phyloP scores from a whole-genome alignment of 2,888 invertebrate species.

The Plemyria rubiginata region DNA sequence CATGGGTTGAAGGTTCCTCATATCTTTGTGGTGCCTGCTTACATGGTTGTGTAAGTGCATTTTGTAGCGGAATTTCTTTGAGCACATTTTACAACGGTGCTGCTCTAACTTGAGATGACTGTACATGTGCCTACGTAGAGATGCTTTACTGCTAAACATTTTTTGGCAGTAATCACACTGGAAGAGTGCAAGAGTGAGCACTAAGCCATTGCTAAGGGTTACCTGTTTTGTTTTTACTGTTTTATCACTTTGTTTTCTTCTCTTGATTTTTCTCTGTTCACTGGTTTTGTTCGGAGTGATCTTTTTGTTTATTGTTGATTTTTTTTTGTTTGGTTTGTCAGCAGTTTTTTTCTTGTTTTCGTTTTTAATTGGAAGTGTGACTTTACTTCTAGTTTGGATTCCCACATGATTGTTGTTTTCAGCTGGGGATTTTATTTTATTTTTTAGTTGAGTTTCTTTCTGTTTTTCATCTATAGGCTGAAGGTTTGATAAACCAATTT shows the following conservation, averaged over 20 bases:
- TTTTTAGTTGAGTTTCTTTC: constrained; percentile 9
- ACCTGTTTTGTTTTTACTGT: constrained; percentile 44
- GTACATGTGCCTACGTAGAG: constrained; percentile 87
- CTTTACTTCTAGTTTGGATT: constrained; percentile 32
- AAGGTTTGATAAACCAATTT: constrained; percentile 14
- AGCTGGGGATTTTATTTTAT: constrained; percentile 13
- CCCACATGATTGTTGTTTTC: constrained; percentile 15
- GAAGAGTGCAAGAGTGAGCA: constrained; percentile 52
- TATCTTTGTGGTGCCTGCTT: constrained; percentile 79
- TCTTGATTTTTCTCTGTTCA: constrained; percentile 33
- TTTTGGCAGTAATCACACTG: constrained; percentile 87
- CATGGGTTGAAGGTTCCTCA: constrained; percentile 61
- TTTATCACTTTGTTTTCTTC: constrained; percentile 32
- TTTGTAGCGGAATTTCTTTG: constrained; percentile 86
- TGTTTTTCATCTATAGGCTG: constrained; percentile 7
- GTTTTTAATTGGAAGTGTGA: constrained; percentile 12
- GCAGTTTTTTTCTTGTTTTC: constrained; percentile 12
- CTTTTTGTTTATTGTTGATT: constrained; percentile 25
- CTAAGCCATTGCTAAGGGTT: constrained; percentile 52
- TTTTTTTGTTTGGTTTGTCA: constrained; percentile 24
- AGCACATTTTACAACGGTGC: constrained; percentile 86
- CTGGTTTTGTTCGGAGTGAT: constrained; percentile 29
- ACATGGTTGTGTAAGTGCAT: constrained; percentile 88
- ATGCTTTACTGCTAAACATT: constrained; percentile 86
- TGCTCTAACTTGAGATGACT: constrained; percentile 88